Base-by-base conservation (phyloP, 2,888 invertebrate genomes). In the Bombylius discolor region DNA sequence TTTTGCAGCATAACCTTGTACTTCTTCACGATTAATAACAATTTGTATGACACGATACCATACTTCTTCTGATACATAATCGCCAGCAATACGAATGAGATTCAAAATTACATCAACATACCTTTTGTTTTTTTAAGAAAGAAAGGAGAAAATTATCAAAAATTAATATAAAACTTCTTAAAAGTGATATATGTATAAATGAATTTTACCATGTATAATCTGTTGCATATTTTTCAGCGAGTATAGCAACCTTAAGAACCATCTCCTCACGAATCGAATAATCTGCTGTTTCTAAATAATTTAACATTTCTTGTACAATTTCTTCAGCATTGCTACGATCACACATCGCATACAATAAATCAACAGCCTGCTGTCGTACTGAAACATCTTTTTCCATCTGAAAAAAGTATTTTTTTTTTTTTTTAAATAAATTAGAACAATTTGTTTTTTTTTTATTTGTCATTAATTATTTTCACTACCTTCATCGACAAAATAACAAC, bases 31-130 rank as follows among this genome's bases (percentile, higher is more conserved):
- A 73, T 99, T 99, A 63, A 99, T 98, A 44, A 99, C 98, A 70
- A 99, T 99, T 78, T 99, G 96, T 66, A 99, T 98, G 55, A 99
- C 98, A 72, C 99, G 82, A 76, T 98, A 99, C 99, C 99, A 99
- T 45, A 98, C 97, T 78, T 99, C 99, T 75, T 99, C 99, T 58
- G 95, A 96, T 34, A 99, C 99, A 77, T 98, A 99, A 75, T 99
- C 99, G 58, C 99, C 99, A 65, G 99, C 99, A 77, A 99, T 96
- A 77, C 98, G 86, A 66, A 99, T 99, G 61, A 99, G 81, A 79
- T 99, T 99, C 60, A 99, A 80, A 67, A 99, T 99, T 13, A 98
- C 98, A 77, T 99, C 99, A 62, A 90, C 90, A 73, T 85, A 80
- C 78, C 77, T 78, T 54, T 8, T 62, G 62, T 39, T 52, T 45